Evolutionary conservation across 2,797 vertebrate species (phyloP).

Genomic region (Trematomus bernacchii): DNA sequence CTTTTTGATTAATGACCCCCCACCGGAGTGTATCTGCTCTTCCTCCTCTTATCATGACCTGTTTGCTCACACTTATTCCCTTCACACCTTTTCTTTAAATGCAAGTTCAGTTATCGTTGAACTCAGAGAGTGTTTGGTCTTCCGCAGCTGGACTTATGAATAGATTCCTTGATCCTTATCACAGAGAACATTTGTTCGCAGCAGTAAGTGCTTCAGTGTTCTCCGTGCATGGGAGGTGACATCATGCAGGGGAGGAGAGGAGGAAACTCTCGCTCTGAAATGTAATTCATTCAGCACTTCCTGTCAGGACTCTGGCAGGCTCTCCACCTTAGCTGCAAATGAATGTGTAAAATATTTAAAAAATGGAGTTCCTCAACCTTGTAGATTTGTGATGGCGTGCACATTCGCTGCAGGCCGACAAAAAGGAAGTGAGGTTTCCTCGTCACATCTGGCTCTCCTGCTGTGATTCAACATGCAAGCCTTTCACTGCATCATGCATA

Average conservation of each 20-base stretch:
- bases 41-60: conserved; percentile 23
- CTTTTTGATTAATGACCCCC: neutral
- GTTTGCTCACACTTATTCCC: conserved; percentile 9
- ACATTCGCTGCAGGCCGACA: conserved; percentile 29
- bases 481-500: conserved; percentile 47
- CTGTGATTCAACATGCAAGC: conserved; percentile 29
- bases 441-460: conserved; percentile 27
- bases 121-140: conserved; percentile 35
- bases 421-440: conserved; percentile 41
- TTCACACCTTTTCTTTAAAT: conserved; percentile 21
- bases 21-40: neutral
- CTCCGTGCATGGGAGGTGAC: conserved; percentile 30
- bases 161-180: conserved; percentile 62
- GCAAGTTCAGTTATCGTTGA: conserved; percentile 14
- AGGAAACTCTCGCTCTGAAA: conserved; percentile 36
- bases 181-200: conserved; percentile 64
- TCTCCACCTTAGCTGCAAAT: conserved; percentile 44
- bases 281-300: conserved; percentile 56
- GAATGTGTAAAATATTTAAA: conserved; percentile 40
- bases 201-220: conserved; percentile 34
- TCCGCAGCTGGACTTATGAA: conserved; percentile 44
- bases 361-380: conserved; percentile 46
- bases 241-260: conserved; percentile 54
- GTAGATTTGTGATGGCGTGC: conserved; percentile 4
- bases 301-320: conserved; percentile 37